Base-by-base conservation (phyloP, 2,113 vertebrate genomes). In the Ciconia boyciana region DNA sequence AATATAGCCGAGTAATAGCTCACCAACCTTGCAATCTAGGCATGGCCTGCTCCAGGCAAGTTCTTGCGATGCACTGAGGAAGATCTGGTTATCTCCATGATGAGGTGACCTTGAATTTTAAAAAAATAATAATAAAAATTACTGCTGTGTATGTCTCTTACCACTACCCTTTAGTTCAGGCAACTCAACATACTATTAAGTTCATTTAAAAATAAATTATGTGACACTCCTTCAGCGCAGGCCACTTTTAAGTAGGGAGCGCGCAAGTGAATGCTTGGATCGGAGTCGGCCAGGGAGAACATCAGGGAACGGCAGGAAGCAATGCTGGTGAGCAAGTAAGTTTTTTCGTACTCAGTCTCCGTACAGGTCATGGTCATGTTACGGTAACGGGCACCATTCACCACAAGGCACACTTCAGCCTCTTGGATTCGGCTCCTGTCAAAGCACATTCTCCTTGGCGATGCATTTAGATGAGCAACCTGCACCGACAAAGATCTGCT, bases 311-410 rank as follows among this genome's bases (percentile, higher is more conserved):
- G 9, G 66, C 68, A 57, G 41, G 68, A n/a, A 25, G 43, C 9
- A 10, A 32, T 2, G 32, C 44, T 51, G 44, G 20, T 10, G 44
- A 65, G 51, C 31, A 12, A 16, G 17, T 9, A 3, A 9, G 8
- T 43, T 8, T 14, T 28, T 16, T 24, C 46, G 28, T 68, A 16
- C 78, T 28, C 51, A 10, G 18, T 11, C 43, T 36, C 36, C 6
- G 1, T 1, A 9, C 2, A 5, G 43, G n/a, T 13, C 9, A 31
- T 2, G 13, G 28, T 18, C 16, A 5, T 7, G 1, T 9, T 3
- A 34, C 0, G 11, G 25, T 7, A 31, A 17, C n/a, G 8, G 43
- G 68, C 60, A 32, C 36, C n/a, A 1, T 15, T 24, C 25, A 19
- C 48, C 24, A 19, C 17, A 19, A 13, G 46, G 26, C 49, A 22